Conservation (phyloP, 2,113 vertebrate species). For the Microcebus ravelobensis region DNA sequence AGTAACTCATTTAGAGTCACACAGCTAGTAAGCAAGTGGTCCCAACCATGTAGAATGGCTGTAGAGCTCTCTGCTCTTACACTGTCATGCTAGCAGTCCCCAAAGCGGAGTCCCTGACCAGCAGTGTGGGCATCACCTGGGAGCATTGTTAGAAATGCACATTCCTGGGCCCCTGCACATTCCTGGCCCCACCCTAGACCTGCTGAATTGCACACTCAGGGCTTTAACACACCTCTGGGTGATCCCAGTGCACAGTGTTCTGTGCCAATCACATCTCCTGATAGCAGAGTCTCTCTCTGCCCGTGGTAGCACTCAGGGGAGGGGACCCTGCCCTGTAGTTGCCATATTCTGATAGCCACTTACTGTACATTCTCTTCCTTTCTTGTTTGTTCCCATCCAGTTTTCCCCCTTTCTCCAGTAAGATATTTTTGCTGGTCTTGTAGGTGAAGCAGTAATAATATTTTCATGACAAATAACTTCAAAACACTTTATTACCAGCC, state of each 20-base stretch:
- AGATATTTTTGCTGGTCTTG: not conserved
- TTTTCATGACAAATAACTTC: not conserved
- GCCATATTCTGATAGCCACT: too few relatives aligned
- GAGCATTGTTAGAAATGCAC: not conserved
- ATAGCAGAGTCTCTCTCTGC: not conserved
- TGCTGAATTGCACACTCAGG: not conserved
- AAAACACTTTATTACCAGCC: not conserved
- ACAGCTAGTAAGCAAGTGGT: not conserved
- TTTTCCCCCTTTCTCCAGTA: not conserved
- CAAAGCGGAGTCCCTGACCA: not conserved
- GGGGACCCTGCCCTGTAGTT: not conserved
- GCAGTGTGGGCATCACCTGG: not conserved
- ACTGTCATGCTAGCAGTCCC: fast-evolving
- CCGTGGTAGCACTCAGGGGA: not conserved
- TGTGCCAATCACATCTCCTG: not conserved
- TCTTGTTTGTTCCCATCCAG: not conserved
- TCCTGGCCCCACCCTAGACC: not conserved
- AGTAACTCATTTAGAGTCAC: not conserved
- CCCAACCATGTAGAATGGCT: not conserved
- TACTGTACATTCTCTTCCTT: not conserved
- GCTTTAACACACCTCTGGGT: not conserved
- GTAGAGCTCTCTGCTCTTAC: not conserved
- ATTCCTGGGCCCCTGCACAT: not conserved
- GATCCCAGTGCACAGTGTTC: fast-evolving
- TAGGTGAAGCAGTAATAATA: not conserved